Conservation (phyloP, 1,140 invertebrate species). For the Caenorhabditis remanei region DNA sequence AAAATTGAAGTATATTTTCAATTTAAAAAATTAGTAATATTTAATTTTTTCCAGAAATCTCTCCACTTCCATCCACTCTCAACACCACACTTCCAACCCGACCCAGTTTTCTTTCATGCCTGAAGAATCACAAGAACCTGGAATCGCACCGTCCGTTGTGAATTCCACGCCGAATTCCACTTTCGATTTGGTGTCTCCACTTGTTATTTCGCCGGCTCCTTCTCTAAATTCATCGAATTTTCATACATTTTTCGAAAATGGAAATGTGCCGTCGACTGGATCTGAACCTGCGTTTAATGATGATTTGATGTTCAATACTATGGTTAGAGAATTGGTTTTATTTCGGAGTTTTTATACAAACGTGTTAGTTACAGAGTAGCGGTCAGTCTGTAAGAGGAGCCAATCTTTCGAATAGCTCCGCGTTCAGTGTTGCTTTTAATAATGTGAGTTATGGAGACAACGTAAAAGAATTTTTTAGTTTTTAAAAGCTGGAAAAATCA, state of each 20-base stretch:
- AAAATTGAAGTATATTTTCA: not conserved
- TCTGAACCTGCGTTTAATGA: not conserved
- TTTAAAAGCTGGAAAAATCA: not conserved
- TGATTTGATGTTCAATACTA: conserved; percentile 24
- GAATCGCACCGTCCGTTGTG: not conserved
- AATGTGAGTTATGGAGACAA: not conserved
- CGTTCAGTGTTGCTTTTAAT: conserved; percentile 30
- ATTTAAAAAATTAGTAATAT: not conserved
- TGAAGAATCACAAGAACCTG: not conserved
- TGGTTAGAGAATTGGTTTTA: not conserved
- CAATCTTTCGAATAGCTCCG: conserved; percentile 9
- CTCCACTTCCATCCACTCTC: not conserved
- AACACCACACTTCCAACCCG: not conserved
- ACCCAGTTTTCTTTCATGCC: not conserved
- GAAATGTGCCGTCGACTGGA: not conserved
- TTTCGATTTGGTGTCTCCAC: conserved; percentile 8
- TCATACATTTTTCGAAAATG: conserved; percentile 26
- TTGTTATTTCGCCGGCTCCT: conserved; percentile 12
- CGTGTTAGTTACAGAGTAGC: not conserved
- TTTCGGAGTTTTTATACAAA: not conserved
- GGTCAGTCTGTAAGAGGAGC: not conserved
- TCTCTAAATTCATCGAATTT: not conserved
- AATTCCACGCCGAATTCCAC: conserved; percentile 26
- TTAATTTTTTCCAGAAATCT: not conserved
- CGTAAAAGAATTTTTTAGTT: not conserved